Percentiles rank a stretch among this genome's conserved stretches.
phyloP scores from a whole-genome alignment of 2,113 vertebrate genomes.

The Laticauda colubrina region DNA sequence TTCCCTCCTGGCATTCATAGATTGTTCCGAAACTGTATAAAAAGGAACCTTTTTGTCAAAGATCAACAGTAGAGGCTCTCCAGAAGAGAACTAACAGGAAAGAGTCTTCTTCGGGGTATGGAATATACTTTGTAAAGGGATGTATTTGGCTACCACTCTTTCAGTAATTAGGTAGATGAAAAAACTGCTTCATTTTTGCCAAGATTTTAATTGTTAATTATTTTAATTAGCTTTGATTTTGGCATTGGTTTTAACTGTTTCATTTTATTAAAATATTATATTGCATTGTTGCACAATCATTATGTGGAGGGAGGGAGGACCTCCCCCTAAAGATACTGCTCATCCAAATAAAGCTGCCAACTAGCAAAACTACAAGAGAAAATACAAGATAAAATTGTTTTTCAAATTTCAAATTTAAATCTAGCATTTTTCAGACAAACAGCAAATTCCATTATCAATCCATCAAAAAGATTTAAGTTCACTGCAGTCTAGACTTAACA shows the following conservation, averaged over 20 bases:
- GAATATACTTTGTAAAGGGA: background rate
- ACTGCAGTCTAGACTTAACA: constrained; percentile 5
- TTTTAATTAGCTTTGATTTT: background rate
- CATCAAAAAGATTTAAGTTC: background rate
- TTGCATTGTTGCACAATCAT: background rate
- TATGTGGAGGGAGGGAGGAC: background rate
- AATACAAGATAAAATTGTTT: background rate
- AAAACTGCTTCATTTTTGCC: background rate
- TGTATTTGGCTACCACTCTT: background rate
- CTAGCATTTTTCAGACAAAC: constrained; percentile 9
- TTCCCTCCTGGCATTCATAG: background rate
- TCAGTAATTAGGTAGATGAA: background rate
- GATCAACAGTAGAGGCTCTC: background rate
- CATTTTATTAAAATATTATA: background rate
- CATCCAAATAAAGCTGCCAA: background rate
- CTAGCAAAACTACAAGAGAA: background rate
- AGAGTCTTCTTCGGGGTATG: background rate
- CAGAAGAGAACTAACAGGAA: background rate
- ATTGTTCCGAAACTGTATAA: background rate
- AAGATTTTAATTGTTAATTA: background rate
- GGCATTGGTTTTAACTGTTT: background rate
- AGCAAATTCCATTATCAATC: background rate
- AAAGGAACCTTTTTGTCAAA: background rate
- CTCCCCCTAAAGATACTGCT: background rate
- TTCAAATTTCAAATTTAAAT: background rate